phyloP scores from a whole-genome alignment of 2,113 vertebrate genomes.

The Pluvianellus socialis region DNA sequence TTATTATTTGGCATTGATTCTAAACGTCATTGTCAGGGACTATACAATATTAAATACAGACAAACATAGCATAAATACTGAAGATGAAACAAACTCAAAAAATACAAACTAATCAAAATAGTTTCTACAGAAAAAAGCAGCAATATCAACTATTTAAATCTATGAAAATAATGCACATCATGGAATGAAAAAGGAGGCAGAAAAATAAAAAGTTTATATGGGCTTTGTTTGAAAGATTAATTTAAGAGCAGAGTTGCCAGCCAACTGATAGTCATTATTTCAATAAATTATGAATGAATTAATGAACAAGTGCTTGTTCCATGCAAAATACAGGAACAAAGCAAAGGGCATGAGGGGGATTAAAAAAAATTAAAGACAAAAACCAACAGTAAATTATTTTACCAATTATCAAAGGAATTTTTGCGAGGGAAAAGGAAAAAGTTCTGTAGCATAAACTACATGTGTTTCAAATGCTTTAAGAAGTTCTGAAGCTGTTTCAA shows the following conservation, averaged over 20 bases:
- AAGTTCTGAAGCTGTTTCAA: constrained; percentile 11
- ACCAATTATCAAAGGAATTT: neutral
- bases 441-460: neutral
- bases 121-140: constrained; percentile 41
- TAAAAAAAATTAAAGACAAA: neutral
- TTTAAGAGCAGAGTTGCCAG: constrained; percentile 51
- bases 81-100: constrained; percentile 51
- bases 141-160: constrained; percentile 30
- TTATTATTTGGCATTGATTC: neutral
- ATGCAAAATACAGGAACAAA: constrained; percentile 9
- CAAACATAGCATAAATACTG: constrained; percentile 60
- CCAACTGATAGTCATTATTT: constrained; percentile 43
- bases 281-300: constrained; percentile 2
- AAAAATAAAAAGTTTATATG: constrained; percentile 38
- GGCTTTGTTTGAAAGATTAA: constrained; percentile 36
- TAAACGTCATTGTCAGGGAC: constrained; percentile 64
- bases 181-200: constrained; percentile 54
- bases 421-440: neutral
- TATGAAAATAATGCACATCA: constrained; percentile 42
- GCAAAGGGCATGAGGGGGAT: neutral
- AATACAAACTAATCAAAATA: constrained; percentile 56
- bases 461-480: neutral
- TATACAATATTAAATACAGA: constrained; percentile 74
- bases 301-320: constrained; percentile 1
- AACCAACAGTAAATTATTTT: neutral